These are phyloP conservation scores for Lasaia peninsularis DNA, from an alignment of 1,140 invertebrate species.

Conservation along the genomic window DNA sequence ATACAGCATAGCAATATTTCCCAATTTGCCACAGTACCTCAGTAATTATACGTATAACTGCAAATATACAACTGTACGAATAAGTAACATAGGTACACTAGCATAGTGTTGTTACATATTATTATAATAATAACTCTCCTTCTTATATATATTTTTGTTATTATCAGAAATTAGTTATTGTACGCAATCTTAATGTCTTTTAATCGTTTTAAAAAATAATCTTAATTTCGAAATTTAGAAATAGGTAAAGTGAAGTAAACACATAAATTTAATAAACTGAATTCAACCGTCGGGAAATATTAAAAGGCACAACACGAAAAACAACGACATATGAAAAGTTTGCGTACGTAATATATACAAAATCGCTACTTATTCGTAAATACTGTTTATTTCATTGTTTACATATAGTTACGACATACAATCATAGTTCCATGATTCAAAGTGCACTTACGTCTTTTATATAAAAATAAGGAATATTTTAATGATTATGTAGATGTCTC, in stretches of 20 bases:
- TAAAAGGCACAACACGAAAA: too few relatives aligned
- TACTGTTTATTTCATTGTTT: conserved; percentile 41
- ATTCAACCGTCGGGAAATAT: too few relatives aligned
- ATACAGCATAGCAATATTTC: conserved; percentile 68
- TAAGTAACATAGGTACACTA: conserved; percentile 30
- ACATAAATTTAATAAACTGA: too few relatives aligned
- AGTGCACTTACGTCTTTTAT: conserved; percentile 74
- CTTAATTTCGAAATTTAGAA: too few relatives aligned
- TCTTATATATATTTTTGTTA: neutral
- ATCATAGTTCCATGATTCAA: conserved; percentile 71
- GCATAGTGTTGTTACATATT: neutral
- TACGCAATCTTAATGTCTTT: neutral
- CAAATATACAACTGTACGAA: conserved; percentile 41
- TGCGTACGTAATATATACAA: neutral
- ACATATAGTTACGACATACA: conserved; percentile 36
- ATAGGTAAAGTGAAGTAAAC: too few relatives aligned
- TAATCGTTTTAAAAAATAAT: neutral
- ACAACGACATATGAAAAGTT: too few relatives aligned
- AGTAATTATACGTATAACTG: conserved; percentile 45
- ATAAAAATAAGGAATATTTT: conserved; percentile 66
- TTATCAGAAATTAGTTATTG: neutral
- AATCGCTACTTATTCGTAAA: conserved; percentile 15
- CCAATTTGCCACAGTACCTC: conserved; percentile 70
- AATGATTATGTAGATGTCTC: conserved; percentile 48
- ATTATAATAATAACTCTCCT: neutral